Base-by-base conservation (phyloP, 2,113 vertebrate genomes). In the Aythya baeri region DNA sequence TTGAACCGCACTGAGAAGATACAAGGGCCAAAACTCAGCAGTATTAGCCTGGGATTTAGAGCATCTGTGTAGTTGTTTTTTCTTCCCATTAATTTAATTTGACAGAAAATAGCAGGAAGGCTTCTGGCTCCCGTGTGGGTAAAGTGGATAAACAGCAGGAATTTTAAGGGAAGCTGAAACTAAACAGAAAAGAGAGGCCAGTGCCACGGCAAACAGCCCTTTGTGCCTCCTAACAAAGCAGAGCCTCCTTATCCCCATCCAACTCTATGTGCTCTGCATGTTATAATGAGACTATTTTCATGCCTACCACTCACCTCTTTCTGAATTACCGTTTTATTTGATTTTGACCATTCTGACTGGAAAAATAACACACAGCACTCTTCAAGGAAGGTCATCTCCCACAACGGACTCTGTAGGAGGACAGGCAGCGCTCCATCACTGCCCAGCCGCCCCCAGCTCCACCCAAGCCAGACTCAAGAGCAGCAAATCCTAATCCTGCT, bases 81-180 rank as follows among this genome's bases (percentile, higher is more conserved):
- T 66, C 83, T 93, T 41, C 41, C 88, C 71, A 86, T 93, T 97
- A 94, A 96, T 96, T 97, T 96, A 93, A 96, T 95, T 93, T 93
- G 93, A 96, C 91, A 97, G 96, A 91, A 94, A 92, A 25, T 82
- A 95, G 93, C 94, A 96, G 77, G 86, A 94, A 96, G 83, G 88
- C 86, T 94, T 82, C 81, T 91, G 83, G 80, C 90, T 94, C 94
- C 92, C 49, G 1, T 70, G 94, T 88, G 94, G 86, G 88, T 83
- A 95, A 96, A 96, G 80, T 84, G 88, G 95, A 93, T 91, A 90
- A 93, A 96, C 93, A 94, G 90, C 74, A 95, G 86, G 92, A 95
- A 86, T 96, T 90, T 88, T 75, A 86, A 93, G 61, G 83, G 70
- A 95, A 91, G 86, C 70, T 83, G 83, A 84, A 95, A 75, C 27